Percentiles rank a stretch among this genome's conserved stretches.
Evolutionary conservation across 2,888 invertebrate species (phyloP).

Genomic region (Nasonia oneida): DNA sequence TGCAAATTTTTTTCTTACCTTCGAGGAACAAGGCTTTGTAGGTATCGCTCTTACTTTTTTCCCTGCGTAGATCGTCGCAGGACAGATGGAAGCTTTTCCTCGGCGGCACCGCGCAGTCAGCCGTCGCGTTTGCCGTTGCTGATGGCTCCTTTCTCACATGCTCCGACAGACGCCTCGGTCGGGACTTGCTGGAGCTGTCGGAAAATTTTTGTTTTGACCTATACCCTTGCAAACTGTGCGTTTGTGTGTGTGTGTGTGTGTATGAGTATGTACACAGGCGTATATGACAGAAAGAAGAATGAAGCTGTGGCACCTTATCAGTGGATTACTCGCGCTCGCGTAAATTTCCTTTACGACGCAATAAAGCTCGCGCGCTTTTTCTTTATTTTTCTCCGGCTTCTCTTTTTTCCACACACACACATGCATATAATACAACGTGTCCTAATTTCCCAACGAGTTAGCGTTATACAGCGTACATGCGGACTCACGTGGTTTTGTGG

Average conservation of each 20-base stretch:
- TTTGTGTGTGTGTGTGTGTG: too few species aligned
- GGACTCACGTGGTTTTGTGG: conserved; percentile 73
- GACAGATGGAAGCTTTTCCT: conserved; percentile 72
- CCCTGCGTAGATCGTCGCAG: conserved; percentile 72
- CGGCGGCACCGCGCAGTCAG: conserved; percentile 64
- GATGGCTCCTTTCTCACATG: conserved; percentile 73
- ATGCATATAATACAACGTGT: neutral
- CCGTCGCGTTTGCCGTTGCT: conserved; percentile 65
- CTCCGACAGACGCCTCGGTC: conserved; percentile 74
- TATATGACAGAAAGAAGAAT: neutral
- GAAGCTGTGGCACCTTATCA: neutral
- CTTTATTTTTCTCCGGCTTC: neutral
- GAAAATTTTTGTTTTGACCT: conserved; percentile 57
- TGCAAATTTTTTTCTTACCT: conserved; percentile 46
- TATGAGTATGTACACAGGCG: neutral
- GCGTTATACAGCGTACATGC: neutral
- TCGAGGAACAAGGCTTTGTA: conserved; percentile 66
- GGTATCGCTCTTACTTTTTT: conserved; percentile 66
- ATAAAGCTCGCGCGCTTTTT: neutral
- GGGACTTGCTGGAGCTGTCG: conserved; percentile 72
- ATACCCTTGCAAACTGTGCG: neutral
- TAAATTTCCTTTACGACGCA: neutral
- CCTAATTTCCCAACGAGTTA: neutral
- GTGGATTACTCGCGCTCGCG: neutral
- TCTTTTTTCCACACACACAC: neutral